A percentile compares a stretch with the other conserved stretches of the same genome.
Conservation (phyloP, 2,888 invertebrate genomes). For the Polylopha cassiicola region DNA sequence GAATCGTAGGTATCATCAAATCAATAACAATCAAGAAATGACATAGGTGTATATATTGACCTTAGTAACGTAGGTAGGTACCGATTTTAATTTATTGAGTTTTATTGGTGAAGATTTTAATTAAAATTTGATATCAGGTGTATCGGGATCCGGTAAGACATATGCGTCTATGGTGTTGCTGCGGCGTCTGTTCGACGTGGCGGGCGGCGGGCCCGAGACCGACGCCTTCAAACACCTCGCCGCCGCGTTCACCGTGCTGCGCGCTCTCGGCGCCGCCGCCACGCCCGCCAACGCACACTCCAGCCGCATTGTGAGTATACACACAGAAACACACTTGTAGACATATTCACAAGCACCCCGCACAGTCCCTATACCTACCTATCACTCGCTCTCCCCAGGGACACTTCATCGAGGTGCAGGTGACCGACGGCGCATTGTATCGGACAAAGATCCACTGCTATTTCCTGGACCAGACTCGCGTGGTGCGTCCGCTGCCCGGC, state of each 20-base stretch:
- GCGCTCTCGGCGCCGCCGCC: slow-evolving; percentile 93
- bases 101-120: too few species aligned
- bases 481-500: slow-evolving; percentile 88
- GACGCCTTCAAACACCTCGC: slow-evolving; percentile 97
- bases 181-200: slow-evolving; percentile 93
- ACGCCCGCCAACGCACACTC: slow-evolving; percentile 94
- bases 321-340: too few species aligned
- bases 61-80: too few species aligned
- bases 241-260: slow-evolving; percentile 95
- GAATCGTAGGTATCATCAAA: too few species aligned
- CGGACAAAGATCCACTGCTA: slow-evolving; percentile 97
- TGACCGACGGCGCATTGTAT: slow-evolving; percentile 95
- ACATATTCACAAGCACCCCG: not conserved
- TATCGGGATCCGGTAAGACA: slow-evolving; percentile 96
- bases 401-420: slow-evolving; percentile 97
- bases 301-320: slow-evolving; percentile 87
- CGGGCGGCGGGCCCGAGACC: slow-evolving; percentile 95
- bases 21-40: too few species aligned
- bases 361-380: not conserved
- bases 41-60: too few species aligned
- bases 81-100: too few species aligned
- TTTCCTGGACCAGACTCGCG: slow-evolving; percentile 95
- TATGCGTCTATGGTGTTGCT: slow-evolving; percentile 94
- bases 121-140: slow-evolving; percentile 77
- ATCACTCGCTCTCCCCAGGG: slow-evolving; percentile 75